Conservation (phyloP, 2,888 invertebrate genomes). For the Cybosia mesomella region DNA sequence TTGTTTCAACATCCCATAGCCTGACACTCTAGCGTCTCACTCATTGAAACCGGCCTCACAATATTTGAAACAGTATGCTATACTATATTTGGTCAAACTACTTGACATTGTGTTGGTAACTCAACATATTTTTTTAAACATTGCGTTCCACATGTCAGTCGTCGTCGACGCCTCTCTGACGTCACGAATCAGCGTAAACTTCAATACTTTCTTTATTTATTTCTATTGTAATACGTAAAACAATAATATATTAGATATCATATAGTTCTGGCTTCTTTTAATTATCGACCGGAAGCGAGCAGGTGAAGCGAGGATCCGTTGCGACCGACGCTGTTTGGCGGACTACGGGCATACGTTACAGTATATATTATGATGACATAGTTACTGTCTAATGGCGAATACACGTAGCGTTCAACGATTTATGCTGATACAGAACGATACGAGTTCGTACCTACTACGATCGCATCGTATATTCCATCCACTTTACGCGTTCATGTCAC, state of each 20-base stretch:
- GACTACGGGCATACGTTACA: constrained; percentile 47
- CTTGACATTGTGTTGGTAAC: constrained; percentile 40
- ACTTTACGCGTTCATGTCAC: background rate
- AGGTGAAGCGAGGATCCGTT: constrained; percentile 83
- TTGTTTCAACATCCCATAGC: constrained; percentile 78
- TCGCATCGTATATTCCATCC: background rate
- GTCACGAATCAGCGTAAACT: constrained; percentile 17
- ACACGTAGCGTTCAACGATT: constrained; percentile 27
- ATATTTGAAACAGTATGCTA: constrained; percentile 51
- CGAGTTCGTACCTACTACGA: background rate
- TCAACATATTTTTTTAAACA: constrained; percentile 29
- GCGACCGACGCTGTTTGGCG: constrained; percentile 56
- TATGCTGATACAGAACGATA: constrained; percentile 17
- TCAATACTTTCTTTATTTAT: constrained; percentile 6
- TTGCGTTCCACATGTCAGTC: constrained; percentile 13
- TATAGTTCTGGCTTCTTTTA: constrained; percentile 68
- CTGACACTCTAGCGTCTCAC: constrained; percentile 60
- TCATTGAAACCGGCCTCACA: constrained; percentile 60
- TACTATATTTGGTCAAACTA: constrained; percentile 46
- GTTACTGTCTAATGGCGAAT: constrained; percentile 48
- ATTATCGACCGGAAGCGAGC: constrained; percentile 80
- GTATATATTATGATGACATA: constrained; percentile 56
- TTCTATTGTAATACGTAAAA: constrained; percentile 20
- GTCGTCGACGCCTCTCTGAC: constrained; percentile 18
- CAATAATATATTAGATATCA: constrained; percentile 38